A percentile compares a stretch with the other conserved stretches of the same genome.
phyloP scores from a whole-genome alignment of 2,113 vertebrate genomes.

The Ondatra zibethicus region DNA sequence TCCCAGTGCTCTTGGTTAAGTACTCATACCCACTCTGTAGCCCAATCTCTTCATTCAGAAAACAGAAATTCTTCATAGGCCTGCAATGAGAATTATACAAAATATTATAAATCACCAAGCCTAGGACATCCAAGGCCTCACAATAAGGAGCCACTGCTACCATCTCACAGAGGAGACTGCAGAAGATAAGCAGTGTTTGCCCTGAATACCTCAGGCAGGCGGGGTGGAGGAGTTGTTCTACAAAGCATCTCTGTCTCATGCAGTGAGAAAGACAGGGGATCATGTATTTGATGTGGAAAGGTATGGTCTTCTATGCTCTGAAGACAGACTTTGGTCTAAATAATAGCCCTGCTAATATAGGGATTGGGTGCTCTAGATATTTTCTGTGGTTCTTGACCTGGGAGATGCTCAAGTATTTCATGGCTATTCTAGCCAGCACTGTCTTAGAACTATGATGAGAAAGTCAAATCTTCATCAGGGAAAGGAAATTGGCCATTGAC shows the following conservation, averaged over 20 bases:
- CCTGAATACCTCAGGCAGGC: background rate
- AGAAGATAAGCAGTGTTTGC: background rate
- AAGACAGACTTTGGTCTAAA: background rate
- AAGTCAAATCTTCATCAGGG: conserved; percentile 10
- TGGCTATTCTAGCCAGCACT: background rate
- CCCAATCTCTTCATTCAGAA: background rate
- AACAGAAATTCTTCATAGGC: background rate
- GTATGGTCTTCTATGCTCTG: background rate
- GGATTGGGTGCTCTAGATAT: background rate
- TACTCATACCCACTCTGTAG: too few relatives aligned
- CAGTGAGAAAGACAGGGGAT: background rate
- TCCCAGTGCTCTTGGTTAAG: background rate
- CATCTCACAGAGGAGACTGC: background rate
- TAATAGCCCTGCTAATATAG: background rate
- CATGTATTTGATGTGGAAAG: background rate
- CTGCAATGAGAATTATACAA: background rate
- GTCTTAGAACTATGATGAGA: conserved; percentile 58
- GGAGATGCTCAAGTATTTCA: background rate
- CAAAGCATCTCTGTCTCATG: background rate
- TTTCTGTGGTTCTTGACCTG: background rate
- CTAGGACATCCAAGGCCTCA: background rate
- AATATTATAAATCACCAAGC: background rate
- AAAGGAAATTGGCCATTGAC: background rate
- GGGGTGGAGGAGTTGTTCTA: background rate
- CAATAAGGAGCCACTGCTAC: background rate